Evolutionary conservation across 2,888 invertebrate species (phyloP).

Genomic region (Nymphalis urticae): DNA sequence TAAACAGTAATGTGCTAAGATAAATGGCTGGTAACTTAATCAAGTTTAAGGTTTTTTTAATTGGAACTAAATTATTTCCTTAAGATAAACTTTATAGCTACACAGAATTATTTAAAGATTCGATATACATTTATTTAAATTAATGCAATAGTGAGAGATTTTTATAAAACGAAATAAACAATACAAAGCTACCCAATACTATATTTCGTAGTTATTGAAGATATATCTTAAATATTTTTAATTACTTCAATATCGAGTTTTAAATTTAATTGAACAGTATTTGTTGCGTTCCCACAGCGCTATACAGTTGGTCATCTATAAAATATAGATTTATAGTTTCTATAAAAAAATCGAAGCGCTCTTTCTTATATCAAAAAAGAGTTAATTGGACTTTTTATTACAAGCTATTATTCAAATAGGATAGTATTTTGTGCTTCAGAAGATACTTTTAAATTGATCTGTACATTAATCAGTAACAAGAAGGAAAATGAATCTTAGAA

Average conservation of each 20-base stretch:
- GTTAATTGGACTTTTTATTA: conserved; percentile 43
- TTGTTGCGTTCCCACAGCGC: conserved; percentile 39
- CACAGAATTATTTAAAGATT: too few species aligned
- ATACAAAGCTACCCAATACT: not conserved
- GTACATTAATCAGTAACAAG: conserved; percentile 33
- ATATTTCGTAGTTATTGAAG: not conserved
- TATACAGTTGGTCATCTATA: conserved; percentile 39
- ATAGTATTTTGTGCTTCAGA: conserved; percentile 31
- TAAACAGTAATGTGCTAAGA: conserved; percentile 24
- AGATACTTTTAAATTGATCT: conserved; percentile 34
- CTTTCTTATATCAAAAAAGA: conserved; percentile 41
- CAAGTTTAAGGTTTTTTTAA: conserved; percentile 5
- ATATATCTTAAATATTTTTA: conserved; percentile 23
- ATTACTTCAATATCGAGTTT: conserved; percentile 24
- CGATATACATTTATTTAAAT: too few species aligned
- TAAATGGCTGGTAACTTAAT: conserved; percentile 16
- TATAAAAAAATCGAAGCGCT: conserved; percentile 41
- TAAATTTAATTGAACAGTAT: conserved; percentile 30
- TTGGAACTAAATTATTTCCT: not conserved
- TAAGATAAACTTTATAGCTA: not conserved
- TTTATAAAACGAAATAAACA: not conserved
- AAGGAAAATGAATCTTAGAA: conserved; percentile 24
- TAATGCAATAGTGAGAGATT: not conserved
- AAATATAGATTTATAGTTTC: conserved; percentile 46
- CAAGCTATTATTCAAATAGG: conserved; percentile 39